Percentiles rank a stretch among this genome's conserved stretches.
These are phyloP conservation scores for Meiosimyza decipiens DNA, from an alignment of 2,888 invertebrate species.

Conservation along the genomic window DNA sequence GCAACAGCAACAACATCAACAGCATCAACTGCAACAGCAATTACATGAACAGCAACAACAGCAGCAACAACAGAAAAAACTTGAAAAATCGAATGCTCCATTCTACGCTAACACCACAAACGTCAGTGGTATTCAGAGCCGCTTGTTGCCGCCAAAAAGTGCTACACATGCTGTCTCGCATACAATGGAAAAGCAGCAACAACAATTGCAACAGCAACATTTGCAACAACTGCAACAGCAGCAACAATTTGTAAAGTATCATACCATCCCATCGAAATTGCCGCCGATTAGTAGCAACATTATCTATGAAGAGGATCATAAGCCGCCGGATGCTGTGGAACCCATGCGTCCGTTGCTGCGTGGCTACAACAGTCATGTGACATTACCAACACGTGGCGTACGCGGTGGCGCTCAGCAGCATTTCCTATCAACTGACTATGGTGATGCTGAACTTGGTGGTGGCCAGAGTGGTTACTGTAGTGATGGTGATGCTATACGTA, in stretches of 20 bases:
- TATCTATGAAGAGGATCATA: slow-evolving; percentile 65
- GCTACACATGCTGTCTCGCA: background rate
- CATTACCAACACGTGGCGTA: slow-evolving; percentile 75
- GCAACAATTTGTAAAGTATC: slow-evolving; percentile 62
- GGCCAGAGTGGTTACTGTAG: slow-evolving; percentile 94
- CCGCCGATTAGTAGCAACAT: slow-evolving; percentile 56
- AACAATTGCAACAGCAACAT: slow-evolving; percentile 47
- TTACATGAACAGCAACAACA: slow-evolving; percentile 23
- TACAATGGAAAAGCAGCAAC: slow-evolving; percentile 33
- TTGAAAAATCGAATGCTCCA: background rate
- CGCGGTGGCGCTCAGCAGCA: slow-evolving; percentile 65
- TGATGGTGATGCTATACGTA: slow-evolving; percentile 87
- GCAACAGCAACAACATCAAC: slow-evolving; percentile 36
- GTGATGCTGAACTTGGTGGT: slow-evolving; percentile 76
- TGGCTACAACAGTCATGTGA: slow-evolving; percentile 82
- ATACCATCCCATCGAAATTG: slow-evolving; percentile 65
- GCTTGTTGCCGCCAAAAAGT: slow-evolving; percentile 56
- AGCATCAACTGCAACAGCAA: slow-evolving; percentile 35
- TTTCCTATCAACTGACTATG: slow-evolving; percentile 72
- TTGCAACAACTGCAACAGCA: slow-evolving; percentile 48
- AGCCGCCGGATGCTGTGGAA: slow-evolving; percentile 67
- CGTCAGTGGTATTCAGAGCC: slow-evolving; percentile 47
- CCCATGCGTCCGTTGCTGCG: slow-evolving; percentile 92
- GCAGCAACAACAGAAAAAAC: slow-evolving; percentile 7
- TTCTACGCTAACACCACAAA: slow-evolving; percentile 39